Percentiles rank a stretch among this genome's conserved stretches.
These are phyloP conservation scores for Psilopogon haemacephalus DNA, from an alignment of 2,113 vertebrate species.

Conservation along the genomic window DNA sequence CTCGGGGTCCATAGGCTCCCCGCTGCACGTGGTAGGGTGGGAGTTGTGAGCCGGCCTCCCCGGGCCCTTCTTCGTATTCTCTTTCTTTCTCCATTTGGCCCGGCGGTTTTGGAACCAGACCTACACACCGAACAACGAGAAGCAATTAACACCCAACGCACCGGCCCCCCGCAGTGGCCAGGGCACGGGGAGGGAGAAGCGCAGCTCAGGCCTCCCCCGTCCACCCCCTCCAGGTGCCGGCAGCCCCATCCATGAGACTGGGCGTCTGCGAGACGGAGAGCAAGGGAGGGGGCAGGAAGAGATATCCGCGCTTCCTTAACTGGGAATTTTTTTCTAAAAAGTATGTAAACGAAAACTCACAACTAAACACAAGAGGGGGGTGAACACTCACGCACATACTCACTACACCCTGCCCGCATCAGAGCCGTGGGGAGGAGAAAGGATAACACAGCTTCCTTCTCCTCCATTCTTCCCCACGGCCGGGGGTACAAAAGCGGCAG, in stretches of 20 bases:
- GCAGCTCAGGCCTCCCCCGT: background rate
- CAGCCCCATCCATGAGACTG: background rate
- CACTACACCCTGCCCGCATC: background rate
- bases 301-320: background rate
- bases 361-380: background rate
- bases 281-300: background rate
- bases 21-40: slow-evolving; percentile 96
- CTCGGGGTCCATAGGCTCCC: slow-evolving; percentile 97
- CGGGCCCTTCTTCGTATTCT: slow-evolving; percentile 98
- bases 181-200: background rate
- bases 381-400: slow-evolving; percentile 41
- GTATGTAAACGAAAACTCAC: too few relatives aligned
- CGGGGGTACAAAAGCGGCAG: background rate
- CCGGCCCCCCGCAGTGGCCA: slow-evolving; percentile 16
- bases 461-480: background rate
- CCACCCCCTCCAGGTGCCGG: background rate
- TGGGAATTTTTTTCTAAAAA: background rate
- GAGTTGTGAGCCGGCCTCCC: slow-evolving; percentile 98
- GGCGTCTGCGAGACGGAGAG: background rate
- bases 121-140: slow-evolving; percentile 80
- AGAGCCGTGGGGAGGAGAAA: background rate
- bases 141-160: slow-evolving; percentile 66
- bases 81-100: slow-evolving; percentile 98
- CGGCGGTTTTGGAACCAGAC: slow-evolving; percentile 99
- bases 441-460: background rate